Evolutionary conservation across 1,140 invertebrate species (phyloP).

Genomic region (Phymastichus coffea): DNA sequence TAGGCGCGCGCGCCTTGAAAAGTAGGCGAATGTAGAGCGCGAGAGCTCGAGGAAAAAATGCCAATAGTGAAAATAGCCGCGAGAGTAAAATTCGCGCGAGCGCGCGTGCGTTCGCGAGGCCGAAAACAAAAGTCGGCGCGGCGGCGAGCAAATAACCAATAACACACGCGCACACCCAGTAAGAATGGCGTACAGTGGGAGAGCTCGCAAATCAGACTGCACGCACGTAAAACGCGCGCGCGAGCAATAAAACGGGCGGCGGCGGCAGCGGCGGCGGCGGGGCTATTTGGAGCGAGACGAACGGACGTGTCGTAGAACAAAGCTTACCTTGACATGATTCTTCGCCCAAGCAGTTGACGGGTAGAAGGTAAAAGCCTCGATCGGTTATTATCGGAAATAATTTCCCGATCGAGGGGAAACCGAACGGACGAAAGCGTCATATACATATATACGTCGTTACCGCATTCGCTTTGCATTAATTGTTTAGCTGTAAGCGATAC

Average conservation of each 20-base stretch:
- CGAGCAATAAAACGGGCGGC: neutral
- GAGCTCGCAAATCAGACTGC: too few relatives aligned
- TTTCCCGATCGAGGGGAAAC: too few relatives aligned
- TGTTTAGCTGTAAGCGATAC: too few relatives aligned
- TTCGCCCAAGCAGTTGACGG: neutral
- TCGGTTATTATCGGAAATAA: conserved; percentile 14
- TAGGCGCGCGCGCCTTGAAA: neutral
- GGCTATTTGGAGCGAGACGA: conserved; percentile 28
- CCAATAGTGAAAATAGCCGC: too few relatives aligned
- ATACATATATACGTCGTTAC: too few relatives aligned
- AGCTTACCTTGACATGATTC: conserved; percentile 24
- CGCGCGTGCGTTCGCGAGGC: neutral
- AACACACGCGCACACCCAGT: too few relatives aligned
- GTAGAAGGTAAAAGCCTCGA: conserved; percentile 9
- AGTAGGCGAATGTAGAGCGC: neutral
- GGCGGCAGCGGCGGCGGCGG: neutral
- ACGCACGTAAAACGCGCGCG: conserved; percentile 5
- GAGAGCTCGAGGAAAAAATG: neutral
- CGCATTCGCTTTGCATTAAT: too few relatives aligned
- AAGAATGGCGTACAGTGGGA: too few relatives aligned
- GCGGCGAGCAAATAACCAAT: too few relatives aligned
- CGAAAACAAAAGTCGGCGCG: conserved; percentile 1
- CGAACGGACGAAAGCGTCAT: too few relatives aligned
- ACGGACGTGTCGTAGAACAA: conserved; percentile 18
- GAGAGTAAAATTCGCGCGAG: neutral